phyloP scores from a whole-genome alignment of 1,140 invertebrate species.

The Oscheius sp. region DNA sequence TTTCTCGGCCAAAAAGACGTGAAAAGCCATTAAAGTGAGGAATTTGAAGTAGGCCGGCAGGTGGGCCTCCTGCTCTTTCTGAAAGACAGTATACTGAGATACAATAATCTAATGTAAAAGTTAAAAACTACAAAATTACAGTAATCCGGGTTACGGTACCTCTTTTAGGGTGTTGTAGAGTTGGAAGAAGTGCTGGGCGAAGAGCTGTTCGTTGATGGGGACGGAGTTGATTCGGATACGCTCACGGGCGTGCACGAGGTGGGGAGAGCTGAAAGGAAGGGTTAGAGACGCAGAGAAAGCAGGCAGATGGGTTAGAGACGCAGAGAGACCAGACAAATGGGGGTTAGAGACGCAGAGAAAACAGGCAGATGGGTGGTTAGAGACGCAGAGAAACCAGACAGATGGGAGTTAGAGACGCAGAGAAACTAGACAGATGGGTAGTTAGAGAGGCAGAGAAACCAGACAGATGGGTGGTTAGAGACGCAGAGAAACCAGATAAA shows the following conservation, averaged over 20 bases:
- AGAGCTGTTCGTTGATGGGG: conserved; percentile 73
- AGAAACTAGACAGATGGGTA: no score
- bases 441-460: no score
- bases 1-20: conserved; percentile 80
- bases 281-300: neutral
- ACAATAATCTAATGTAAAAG: no score
- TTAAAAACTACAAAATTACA: conserved; percentile 27
- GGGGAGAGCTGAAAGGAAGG: conserved; percentile 77
- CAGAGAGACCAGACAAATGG: no score
- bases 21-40: conserved; percentile 83
- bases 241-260: conserved; percentile 85
- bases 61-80: neutral
- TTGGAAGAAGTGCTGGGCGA: conserved; percentile 78
- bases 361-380: no score
- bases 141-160: no score
- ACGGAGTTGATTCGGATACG: conserved; percentile 82
- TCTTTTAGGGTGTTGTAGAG: conserved; percentile 71
- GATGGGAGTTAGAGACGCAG: no score
- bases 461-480: no score
- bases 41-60: conserved; percentile 94
- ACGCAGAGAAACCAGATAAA: no score
- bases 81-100: neutral
- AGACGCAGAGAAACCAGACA: no score
- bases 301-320: neutral
- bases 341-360: no score